Evolutionary conservation across 2,113 vertebrate species (phyloP).

Genomic region (Elanus axillaris): DNA sequence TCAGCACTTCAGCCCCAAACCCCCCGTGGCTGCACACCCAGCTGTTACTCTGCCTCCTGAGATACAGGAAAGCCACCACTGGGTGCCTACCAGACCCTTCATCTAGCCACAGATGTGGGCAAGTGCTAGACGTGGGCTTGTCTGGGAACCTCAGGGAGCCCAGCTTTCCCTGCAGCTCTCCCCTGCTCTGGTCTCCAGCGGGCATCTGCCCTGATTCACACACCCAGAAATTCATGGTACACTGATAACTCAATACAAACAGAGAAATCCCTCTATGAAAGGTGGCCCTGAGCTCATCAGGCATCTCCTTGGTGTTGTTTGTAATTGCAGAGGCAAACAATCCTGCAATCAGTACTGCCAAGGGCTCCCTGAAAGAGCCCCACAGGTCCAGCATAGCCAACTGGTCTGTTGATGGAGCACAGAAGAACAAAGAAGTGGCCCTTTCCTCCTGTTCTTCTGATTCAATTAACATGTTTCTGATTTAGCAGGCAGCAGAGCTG

Average conservation of each 20-base stretch:
- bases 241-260: not conserved
- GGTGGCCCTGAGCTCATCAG: not conserved
- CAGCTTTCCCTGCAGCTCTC: accelerated
- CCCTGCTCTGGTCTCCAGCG: not conserved
- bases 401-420: not conserved
- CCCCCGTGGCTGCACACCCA: not conserved
- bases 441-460: not conserved
- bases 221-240: not conserved
- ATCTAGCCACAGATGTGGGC: not conserved
- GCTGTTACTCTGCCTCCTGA: not conserved
- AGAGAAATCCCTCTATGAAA: not conserved
- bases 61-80: not conserved
- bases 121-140: not conserved
- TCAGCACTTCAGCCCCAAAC: not conserved
- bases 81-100: not conserved
- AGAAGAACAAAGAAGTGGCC: not conserved
- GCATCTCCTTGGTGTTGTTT: not conserved
- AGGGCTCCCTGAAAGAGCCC: not conserved
- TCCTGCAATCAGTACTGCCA: not conserved
- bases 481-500: not conserved
- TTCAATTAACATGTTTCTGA: not conserved
- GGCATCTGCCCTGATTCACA: not conserved
- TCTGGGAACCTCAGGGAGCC: not conserved
- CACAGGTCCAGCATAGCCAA: not conserved
- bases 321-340: not conserved